Conservation (phyloP, 2,113 vertebrate species). For the human region GRCh38 chr3:116050501-116051000, state of each 20-base stretch:
- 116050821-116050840: constrained; percentile 58
- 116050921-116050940: background rate
- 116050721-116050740: constrained; percentile 65
- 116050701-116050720: constrained; percentile 72
- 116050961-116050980: background rate
- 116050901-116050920: background rate
- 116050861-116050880: constrained; percentile 51
- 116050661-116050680: constrained; percentile 54
- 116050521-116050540: background rate
- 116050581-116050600: constrained; percentile 23
- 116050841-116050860: constrained; percentile 50
- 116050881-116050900: background rate
- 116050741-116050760: constrained; percentile 72
- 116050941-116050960: constrained; percentile 8
- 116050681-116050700: constrained; percentile 77
- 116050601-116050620: constrained; percentile 12
- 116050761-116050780: constrained; percentile 62
- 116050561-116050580: background rate
- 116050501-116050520: constrained; percentile 18
- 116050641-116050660: constrained; percentile 35
- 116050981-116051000: background rate
- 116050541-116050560: background rate
- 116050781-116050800: constrained; percentile 61
- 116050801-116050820: constrained; percentile 42
- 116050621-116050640: constrained; percentile 22